A percentile compares a stretch with the other conserved stretches of the same genome.
Conservation (phyloP, 2,797 vertebrate species). For the Acanthurus lineatus region DNA sequence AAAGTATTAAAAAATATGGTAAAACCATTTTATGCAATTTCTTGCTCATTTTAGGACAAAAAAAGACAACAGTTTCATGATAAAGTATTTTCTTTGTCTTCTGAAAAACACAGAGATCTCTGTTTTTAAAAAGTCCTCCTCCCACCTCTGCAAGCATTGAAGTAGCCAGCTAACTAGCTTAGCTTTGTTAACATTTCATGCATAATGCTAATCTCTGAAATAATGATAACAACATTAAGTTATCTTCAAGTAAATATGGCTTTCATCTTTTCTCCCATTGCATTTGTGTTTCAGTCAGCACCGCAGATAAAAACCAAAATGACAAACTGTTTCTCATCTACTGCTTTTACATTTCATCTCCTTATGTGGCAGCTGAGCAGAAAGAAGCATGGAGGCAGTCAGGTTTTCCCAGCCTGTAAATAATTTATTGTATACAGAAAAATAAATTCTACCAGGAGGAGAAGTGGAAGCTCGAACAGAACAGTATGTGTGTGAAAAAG, state of each 20-base stretch:
- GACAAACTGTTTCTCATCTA: not conserved
- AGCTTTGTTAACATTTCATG: too few species aligned
- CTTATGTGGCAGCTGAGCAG: conserved; percentile 14
- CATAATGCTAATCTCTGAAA: too few species aligned
- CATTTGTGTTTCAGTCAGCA: not conserved
- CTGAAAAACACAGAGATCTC: too few species aligned
- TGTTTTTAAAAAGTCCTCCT: too few species aligned
- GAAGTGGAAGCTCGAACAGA: not conserved
- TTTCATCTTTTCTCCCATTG: not conserved
- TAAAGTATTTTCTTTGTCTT: too few species aligned
- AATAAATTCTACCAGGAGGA: not conserved
- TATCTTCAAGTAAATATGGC: too few species aligned
- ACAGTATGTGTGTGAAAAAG: not conserved
- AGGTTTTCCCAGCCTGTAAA: conserved; percentile 1
- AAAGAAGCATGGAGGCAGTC: conserved; percentile 10
- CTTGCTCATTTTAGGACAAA: too few species aligned
- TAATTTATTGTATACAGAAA: not conserved
- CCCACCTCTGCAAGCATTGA: too few species aligned
- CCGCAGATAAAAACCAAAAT: not conserved
- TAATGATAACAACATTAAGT: too few species aligned
- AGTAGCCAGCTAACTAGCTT: too few species aligned
- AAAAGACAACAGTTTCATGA: too few species aligned
- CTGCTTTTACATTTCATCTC: conserved; percentile 9
- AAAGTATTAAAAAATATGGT: too few species aligned
- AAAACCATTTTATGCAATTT: not conserved